Evolutionary conservation across 2,113 vertebrate genomes (phyloP), one percentile per base, ranked within the genome.

Genomic region (Hippocampus barbouri): DNA sequence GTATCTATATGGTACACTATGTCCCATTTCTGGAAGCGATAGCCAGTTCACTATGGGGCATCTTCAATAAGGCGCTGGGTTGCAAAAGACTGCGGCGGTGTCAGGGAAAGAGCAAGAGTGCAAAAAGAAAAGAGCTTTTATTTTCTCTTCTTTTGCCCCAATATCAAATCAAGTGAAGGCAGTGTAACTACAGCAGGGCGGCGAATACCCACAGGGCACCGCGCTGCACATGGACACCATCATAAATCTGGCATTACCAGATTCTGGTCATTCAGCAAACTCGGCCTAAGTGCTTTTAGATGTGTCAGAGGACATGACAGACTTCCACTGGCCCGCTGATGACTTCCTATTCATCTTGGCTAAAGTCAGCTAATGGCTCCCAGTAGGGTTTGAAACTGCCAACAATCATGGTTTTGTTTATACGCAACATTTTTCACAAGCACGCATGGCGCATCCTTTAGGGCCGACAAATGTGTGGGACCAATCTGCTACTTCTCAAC

Each of bases 241-340:
- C 80, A 89, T 90, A 88, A 89, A 91, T 91, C 85, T 82, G 76
- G 70, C 77, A 85, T 89, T 84, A 89, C 86, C 88, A 86, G 87
- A 88, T 77, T 63, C 75, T 53, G 77, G 85, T 83, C 82, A 77
- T 86, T 77, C 79, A 86, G 85, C 82, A 82, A 75, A 85, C 68
- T 74, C 79, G 81, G 79, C 80, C 83, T 80, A 88, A 91, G 89
- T 83, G 83, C 84, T 88, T 87, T 84, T 79, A 84, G 82, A 88
- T 81, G 83, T 87, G 83, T 88, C 81, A 81, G 81, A 86, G 83
- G 83, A 85, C 80, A 79, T 86, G 86, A 84, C 69, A 72, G 89
- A 88, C 79, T 67, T 77, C 79, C 77, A 76, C 73, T 76, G 80
- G 72, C 60, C 60, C 62, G 38, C 71, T 81, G 76, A 89, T 81